A percentile compares a stretch with the other conserved stretches of the same genome.
phyloP scores from a whole-genome alignment of 37 sponge, comb jelly and placozoan genomes.

The Chondrilla cf. caribensis region DNA sequence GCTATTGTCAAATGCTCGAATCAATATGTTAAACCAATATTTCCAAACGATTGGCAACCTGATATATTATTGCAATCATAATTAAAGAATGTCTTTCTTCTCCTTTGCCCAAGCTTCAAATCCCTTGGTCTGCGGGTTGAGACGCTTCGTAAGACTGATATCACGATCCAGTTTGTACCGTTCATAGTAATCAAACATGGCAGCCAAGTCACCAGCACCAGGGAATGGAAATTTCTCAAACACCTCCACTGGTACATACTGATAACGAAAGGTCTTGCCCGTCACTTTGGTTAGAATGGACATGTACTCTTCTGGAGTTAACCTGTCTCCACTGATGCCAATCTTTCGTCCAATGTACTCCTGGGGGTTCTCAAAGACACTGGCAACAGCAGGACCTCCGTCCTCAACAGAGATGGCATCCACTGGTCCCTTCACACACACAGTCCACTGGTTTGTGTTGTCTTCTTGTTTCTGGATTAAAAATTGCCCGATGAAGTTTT shows the following conservation, averaged over 20 bases:
- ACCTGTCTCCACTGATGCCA: constrained; percentile 34
- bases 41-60: no score
- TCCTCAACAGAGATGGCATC: no score
- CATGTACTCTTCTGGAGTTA: constrained; percentile 41
- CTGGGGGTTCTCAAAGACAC: constrained; percentile 43
- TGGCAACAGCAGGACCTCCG: constrained; percentile 59
- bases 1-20: no score
- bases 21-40: no score
- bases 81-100: constrained; percentile 48
- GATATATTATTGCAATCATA: no score
- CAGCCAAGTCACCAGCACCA: constrained; percentile 52
- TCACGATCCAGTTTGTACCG: constrained; percentile 19
- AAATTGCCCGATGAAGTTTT: constrained; percentile 30
- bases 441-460: constrained; percentile 38
- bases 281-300: constrained; percentile 43
- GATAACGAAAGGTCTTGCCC: constrained; percentile 41
- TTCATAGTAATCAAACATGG: constrained; percentile 58
- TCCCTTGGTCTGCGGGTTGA: constrained; percentile 44
- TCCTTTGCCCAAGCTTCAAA: no score
- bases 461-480: constrained; percentile 32
- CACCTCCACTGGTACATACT: no score
- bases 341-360: constrained; percentile 63
- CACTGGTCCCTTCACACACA: constrained; percentile 51
- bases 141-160: constrained; percentile 22
- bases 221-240: constrained; percentile 54